These are phyloP conservation scores for Acanthopleura granulata DNA, from an alignment of 2,888 invertebrate species.

Conservation along the genomic window DNA sequence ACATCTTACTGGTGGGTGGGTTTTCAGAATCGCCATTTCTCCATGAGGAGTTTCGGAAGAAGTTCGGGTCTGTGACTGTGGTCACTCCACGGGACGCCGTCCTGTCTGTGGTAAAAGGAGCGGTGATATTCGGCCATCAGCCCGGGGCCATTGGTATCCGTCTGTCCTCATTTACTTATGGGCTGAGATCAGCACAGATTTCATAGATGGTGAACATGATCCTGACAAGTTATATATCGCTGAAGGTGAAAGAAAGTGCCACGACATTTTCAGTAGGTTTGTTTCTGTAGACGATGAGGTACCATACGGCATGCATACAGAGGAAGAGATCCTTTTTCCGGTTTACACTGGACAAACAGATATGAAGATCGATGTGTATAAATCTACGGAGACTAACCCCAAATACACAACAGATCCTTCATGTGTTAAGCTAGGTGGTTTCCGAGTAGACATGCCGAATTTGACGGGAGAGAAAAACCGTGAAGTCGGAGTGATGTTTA, in stretches of 20 bases:
- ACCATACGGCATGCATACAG: background rate
- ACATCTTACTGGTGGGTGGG: constrained; percentile 14
- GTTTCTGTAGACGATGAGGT: background rate
- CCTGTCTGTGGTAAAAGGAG: constrained; percentile 25
- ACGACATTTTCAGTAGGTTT: background rate
- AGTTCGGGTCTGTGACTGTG: constrained; percentile 22
- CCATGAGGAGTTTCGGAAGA: constrained; percentile 20
- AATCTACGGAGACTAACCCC: constrained; percentile 25
- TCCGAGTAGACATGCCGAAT: constrained; percentile 34
- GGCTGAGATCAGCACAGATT: constrained; percentile 17
- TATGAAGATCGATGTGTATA: constrained; percentile 23
- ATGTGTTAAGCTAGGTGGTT: constrained; percentile 30
- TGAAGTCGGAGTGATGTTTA: constrained; percentile 30
- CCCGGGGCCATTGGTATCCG: constrained; percentile 29
- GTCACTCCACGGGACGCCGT: constrained; percentile 31
- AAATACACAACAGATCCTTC: constrained; percentile 29
- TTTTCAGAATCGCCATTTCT: constrained; percentile 35
- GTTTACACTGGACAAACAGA: constrained; percentile 9
- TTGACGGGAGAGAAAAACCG: constrained; percentile 27
- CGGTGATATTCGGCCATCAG: constrained; percentile 27
- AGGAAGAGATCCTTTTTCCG: background rate
- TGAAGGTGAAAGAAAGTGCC: background rate
- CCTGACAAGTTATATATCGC: constrained; percentile 19
- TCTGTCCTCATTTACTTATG: constrained; percentile 29
- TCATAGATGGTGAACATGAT: constrained; percentile 23